phyloP scores from a whole-genome alignment of 2,113 vertebrate species.

The Poicephalus meyeri region DNA sequence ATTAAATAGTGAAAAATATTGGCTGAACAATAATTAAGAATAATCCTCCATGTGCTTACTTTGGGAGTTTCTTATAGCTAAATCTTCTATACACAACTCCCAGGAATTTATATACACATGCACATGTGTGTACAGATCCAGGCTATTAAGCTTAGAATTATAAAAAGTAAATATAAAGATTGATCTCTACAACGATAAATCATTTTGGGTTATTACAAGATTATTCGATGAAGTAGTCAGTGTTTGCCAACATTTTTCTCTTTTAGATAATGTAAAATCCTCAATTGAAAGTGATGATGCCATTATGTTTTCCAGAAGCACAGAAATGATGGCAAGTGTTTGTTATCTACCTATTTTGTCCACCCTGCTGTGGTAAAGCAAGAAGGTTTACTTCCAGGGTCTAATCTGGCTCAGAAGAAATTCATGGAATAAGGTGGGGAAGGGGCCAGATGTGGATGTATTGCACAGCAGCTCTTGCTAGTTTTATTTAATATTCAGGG shows the following conservation, averaged over 20 bases:
- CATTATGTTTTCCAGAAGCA: neutral
- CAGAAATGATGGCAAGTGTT: neutral
- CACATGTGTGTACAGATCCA: neutral
- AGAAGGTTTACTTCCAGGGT: neutral
- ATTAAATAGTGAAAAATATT: neutral
- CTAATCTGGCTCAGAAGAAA: neutral
- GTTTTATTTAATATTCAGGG: neutral
- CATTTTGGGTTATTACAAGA: neutral
- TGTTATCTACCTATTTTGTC: neutral
- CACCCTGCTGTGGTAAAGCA: neutral
- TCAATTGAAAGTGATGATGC: neutral
- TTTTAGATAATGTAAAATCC: neutral
- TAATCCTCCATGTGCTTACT: neutral
- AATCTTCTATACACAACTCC: neutral
- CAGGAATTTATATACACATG: neutral
- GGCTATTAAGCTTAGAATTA: neutral
- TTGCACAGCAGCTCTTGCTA: rapidly evolving
- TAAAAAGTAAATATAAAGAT: neutral
- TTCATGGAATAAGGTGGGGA: neutral
- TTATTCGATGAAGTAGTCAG: neutral
- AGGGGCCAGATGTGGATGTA: too few species aligned
- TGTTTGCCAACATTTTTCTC: neutral
- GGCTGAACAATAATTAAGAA: neutral
- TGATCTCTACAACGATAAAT: neutral
- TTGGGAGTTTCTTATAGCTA: neutral